phyloP scores from a whole-genome alignment of 2,113 vertebrate species.

The Recurvirostra avosetta region DNA sequence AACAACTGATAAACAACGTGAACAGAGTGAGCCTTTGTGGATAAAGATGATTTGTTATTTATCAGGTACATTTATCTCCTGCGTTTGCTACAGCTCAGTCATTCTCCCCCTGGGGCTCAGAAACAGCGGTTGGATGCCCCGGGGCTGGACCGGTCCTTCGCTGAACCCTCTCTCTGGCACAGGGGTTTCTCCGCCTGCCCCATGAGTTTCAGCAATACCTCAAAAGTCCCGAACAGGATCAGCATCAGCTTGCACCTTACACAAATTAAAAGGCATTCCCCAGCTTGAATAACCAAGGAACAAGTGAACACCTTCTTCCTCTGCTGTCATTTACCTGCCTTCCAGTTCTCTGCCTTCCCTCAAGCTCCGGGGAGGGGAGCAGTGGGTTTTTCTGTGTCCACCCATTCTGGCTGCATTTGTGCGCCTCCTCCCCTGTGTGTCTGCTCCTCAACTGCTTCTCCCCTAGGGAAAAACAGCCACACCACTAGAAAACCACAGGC shows the following conservation, averaged over 20 bases:
- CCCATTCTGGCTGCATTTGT: no score
- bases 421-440: rapidly evolving
- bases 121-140: neutral
- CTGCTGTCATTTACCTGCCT: neutral
- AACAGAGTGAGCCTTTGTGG: neutral
- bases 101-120: neutral
- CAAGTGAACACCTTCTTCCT: neutral
- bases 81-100: neutral
- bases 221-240: neutral
- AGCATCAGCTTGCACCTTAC: neutral
- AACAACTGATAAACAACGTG: slow-evolving; percentile 1
- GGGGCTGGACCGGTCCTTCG: neutral
- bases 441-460: neutral
- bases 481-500: neutral
- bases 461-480: rapidly evolving
- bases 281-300: neutral
- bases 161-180: neutral
- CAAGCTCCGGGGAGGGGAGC: rapidly evolving
- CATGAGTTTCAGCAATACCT: neutral
- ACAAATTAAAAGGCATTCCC: neutral
- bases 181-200: rapidly evolving
- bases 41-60: slow-evolving; percentile 1
- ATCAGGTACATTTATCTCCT: slow-evolving; percentile 7
- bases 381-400: rapidly evolving
- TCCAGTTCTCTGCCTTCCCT: neutral